Conservation (phyloP, 2,888 invertebrate genomes). For the Reticulitermes lucifugus region DNA sequence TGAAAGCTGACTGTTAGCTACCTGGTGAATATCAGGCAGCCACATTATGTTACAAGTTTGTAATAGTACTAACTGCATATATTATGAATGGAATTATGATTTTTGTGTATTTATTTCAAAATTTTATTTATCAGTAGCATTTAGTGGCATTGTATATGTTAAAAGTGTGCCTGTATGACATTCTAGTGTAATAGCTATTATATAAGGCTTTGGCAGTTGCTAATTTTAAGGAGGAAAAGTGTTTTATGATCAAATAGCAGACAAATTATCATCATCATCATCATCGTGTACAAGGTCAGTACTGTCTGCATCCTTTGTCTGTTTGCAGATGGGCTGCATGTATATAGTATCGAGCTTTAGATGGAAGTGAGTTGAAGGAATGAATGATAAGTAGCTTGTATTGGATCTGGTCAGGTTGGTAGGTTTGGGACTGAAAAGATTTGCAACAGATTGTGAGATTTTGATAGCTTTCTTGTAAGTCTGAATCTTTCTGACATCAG, state of each 20-base stretch:
- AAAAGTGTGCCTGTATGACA: constrained; percentile 20
- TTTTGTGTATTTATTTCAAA: not conserved
- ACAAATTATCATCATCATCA: too few relatives aligned
- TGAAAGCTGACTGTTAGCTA: not conserved
- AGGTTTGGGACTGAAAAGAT: not conserved
- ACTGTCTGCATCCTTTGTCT: not conserved
- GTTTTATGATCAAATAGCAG: not conserved
- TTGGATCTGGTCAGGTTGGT: constrained; percentile 12
- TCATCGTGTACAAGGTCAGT: not conserved
- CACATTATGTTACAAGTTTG: not conserved
- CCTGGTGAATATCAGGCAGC: not conserved
- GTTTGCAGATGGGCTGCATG: not conserved
- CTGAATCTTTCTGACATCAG: too few relatives aligned
- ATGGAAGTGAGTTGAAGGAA: not conserved
- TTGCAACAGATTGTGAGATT: not conserved
- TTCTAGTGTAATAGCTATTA: not conserved
- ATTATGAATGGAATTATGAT: not conserved
- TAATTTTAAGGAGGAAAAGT: not conserved
- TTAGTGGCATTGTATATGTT: not conserved
- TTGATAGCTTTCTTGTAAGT: not conserved
- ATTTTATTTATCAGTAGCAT: not conserved
- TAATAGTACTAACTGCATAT: not conserved
- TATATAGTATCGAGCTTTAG: not conserved
- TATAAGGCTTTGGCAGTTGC: not conserved
- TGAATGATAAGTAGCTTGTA: not conserved